These are phyloP conservation scores for Ennomos fuscantarius DNA, from an alignment of 2,888 invertebrate genomes.

Conservation along the genomic window DNA sequence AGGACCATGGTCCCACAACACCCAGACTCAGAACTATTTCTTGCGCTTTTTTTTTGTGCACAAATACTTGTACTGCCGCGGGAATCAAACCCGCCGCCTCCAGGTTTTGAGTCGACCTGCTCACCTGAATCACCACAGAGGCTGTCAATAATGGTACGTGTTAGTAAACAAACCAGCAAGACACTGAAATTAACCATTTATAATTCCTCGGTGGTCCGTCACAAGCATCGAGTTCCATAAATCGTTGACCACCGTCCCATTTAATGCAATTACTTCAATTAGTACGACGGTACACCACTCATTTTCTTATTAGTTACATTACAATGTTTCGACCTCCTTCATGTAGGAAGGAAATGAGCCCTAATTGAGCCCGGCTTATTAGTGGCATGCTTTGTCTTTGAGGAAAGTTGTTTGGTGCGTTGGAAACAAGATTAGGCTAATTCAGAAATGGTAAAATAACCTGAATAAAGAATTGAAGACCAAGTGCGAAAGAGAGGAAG, in stretches of 20 bases:
- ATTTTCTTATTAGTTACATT: slow-evolving; percentile 25
- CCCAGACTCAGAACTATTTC: too few species aligned
- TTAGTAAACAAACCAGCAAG: too few species aligned
- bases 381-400: slow-evolving; percentile 11
- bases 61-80: too few species aligned
- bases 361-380: slow-evolving; percentile 13
- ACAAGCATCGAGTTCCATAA: slow-evolving; percentile 27
- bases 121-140: too few species aligned
- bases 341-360: slow-evolving; percentile 28
- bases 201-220: slow-evolving; percentile 26
- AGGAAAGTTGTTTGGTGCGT: background rate
- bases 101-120: too few species aligned
- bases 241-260: slow-evolving; percentile 25
- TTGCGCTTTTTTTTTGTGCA: too few species aligned
- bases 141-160: too few species aligned
- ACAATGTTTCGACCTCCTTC: slow-evolving; percentile 27
- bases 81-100: too few species aligned
- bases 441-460: background rate
- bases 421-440: background rate
- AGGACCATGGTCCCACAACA: too few species aligned
- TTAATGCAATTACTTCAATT: slow-evolving; percentile 42
- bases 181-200: background rate
- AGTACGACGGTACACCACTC: slow-evolving; percentile 24
- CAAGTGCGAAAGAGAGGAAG: too few species aligned
- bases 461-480: too few species aligned